A percentile compares a stretch with the other conserved stretches of the same genome.
These are phyloP conservation scores for Rutpela maculata DNA, from an alignment of 2,888 invertebrate genomes.

Conservation along the genomic window DNA sequence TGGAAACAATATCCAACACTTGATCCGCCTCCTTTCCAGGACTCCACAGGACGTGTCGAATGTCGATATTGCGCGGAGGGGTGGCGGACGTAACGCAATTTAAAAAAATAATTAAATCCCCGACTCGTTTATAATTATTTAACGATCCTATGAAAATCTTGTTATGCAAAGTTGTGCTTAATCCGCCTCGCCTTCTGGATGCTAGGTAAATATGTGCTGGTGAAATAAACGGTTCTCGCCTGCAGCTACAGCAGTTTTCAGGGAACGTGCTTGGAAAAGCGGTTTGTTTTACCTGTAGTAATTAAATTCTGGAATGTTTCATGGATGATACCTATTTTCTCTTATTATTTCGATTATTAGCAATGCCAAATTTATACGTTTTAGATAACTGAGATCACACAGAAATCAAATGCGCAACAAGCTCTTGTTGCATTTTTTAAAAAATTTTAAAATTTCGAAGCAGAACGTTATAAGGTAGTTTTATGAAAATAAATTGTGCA, in stretches of 20 bases:
- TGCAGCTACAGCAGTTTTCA: background rate
- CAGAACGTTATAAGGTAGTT: too few relatives aligned
- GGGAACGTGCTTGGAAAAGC: too few relatives aligned
- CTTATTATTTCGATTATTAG: too few relatives aligned
- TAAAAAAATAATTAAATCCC: background rate
- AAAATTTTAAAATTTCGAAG: too few relatives aligned
- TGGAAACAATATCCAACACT: background rate
- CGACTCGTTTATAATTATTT: background rate
- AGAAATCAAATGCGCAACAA: too few relatives aligned
- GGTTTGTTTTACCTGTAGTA: too few relatives aligned
- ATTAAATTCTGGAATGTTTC: too few relatives aligned
- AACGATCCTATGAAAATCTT: background rate
- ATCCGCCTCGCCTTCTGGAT: background rate
- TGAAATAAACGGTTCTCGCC: background rate
- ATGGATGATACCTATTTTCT: too few relatives aligned
- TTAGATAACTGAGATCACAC: too few relatives aligned
- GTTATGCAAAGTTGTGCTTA: background rate
- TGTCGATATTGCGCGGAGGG: background rate
- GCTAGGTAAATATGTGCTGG: background rate
- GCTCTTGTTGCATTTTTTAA: too few relatives aligned
- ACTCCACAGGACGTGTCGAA: background rate
- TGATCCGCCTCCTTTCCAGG: background rate
- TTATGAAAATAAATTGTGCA: too few relatives aligned
- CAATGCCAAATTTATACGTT: too few relatives aligned
- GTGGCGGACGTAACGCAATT: background rate